phyloP scores from a whole-genome alignment of 2,113 vertebrate genomes.

The Phrynosoma blainvillii region DNA sequence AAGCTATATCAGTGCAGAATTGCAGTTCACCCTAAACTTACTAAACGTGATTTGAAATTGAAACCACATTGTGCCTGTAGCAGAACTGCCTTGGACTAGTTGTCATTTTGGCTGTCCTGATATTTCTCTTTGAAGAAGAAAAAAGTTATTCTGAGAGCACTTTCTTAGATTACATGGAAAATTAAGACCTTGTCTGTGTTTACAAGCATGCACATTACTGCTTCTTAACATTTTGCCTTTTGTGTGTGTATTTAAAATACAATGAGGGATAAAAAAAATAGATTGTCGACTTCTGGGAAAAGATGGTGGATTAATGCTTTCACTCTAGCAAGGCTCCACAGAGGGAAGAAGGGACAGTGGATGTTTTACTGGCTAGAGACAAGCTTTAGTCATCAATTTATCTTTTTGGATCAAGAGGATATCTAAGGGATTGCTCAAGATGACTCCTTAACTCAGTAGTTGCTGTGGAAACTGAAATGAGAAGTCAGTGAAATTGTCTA shows the following conservation, averaged over 20 bases:
- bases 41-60: not conserved
- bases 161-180: not conserved
- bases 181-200: not conserved
- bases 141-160: not conserved
- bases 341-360: too few relatives aligned
- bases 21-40: not conserved
- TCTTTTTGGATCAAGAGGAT: too few relatives aligned
- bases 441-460: too few relatives aligned
- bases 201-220: not conserved
- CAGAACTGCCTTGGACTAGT: not conserved
- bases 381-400: too few relatives aligned
- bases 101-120: not conserved
- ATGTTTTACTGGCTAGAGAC: too few relatives aligned
- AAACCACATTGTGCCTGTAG: not conserved
- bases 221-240: not conserved
- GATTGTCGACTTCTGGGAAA: too few relatives aligned
- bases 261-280: not conserved
- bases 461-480: too few relatives aligned
- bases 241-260: not conserved
- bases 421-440: too few relatives aligned
- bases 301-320: too few relatives aligned
- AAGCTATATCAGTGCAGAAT: not conserved
- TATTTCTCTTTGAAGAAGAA: not conserved
- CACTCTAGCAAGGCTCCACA: too few relatives aligned
- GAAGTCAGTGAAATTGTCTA: too few relatives aligned